phyloP scores from a whole-genome alignment of 1,140 invertebrate genomes.

The Odontomachus brunneus region DNA sequence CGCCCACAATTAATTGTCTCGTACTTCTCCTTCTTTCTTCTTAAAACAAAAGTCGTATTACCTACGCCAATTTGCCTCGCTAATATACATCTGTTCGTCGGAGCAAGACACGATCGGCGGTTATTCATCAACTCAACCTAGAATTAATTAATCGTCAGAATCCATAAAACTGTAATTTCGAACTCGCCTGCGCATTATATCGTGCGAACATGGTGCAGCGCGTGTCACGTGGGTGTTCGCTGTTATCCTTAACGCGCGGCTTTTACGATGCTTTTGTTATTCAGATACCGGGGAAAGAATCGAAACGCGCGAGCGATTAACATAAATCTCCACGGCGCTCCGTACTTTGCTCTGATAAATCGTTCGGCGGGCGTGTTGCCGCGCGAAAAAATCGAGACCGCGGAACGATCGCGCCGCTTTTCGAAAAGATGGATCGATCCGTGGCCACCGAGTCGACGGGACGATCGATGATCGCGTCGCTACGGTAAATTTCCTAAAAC shows the following conservation, averaged over 20 bases:
- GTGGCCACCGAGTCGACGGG: not conserved
- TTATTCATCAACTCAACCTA: not conserved
- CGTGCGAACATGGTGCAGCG: not conserved
- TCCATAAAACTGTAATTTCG: slow-evolving; percentile 1
- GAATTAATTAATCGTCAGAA: not conserved
- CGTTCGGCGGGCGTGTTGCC: not conserved
- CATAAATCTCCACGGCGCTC: slow-evolving; percentile 20
- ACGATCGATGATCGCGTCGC: slow-evolving; percentile 44
- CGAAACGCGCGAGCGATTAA: not conserved
- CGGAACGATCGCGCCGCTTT: slow-evolving; percentile 10
- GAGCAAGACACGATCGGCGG: slow-evolving; percentile 13
- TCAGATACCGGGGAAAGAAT: slow-evolving; percentile 2
- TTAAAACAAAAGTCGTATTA: slow-evolving; percentile 30
- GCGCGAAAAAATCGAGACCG: not conserved
- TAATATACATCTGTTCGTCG: slow-evolving; percentile 14
- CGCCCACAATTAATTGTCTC: slow-evolving; percentile 20
- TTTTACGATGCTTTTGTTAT: not conserved
- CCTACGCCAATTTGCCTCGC: slow-evolving; percentile 14
- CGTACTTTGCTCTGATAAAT: slow-evolving; percentile 23
- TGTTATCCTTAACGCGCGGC: not conserved
- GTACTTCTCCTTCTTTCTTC: not conserved
- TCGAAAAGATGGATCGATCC: not conserved
- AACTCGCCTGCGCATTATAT: not conserved
- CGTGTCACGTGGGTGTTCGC: not conserved
- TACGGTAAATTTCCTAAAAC: slow-evolving; percentile 54